phyloP scores from a whole-genome alignment of 2,888 invertebrate species.

The Hypercompe scribonia region DNA sequence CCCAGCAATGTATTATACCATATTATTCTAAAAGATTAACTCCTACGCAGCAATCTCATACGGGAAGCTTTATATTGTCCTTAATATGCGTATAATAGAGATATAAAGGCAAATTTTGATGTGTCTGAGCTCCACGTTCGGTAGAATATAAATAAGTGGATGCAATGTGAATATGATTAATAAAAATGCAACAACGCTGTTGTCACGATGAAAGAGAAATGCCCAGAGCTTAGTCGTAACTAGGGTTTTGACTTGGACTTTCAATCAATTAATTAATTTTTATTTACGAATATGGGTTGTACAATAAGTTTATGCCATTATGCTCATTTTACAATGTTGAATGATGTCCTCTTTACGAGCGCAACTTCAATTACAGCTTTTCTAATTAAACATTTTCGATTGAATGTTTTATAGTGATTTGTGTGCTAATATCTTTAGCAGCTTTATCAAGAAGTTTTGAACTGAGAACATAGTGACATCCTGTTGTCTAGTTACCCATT shows the following conservation, averaged over 20 bases:
- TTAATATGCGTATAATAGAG: constrained; percentile 50
- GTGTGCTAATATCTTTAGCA: background rate
- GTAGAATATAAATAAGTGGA: constrained; percentile 32
- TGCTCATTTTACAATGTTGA: constrained; percentile 8
- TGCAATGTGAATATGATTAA: constrained; percentile 47
- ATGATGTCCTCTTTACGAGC: constrained; percentile 3
- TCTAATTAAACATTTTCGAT: background rate
- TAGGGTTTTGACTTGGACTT: constrained; percentile 9
- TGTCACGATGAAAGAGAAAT: constrained; percentile 31
- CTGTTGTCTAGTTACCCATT: constrained; percentile 6
- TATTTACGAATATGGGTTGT: too few species aligned
- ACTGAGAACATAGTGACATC: background rate
- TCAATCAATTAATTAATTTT: too few species aligned
- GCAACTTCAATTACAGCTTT: background rate
- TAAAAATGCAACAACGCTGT: constrained; percentile 38
- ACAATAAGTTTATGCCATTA: background rate
- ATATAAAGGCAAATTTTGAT: constrained; percentile 42
- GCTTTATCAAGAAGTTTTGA: background rate
- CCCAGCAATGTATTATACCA: constrained; percentile 50
- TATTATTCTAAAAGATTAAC: constrained; percentile 60
- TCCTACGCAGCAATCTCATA: constrained; percentile 68
- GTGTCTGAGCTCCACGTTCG: constrained; percentile 32
- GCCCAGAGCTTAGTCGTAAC: background rate
- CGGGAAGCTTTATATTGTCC: constrained; percentile 69
- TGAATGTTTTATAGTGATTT: background rate